These are phyloP conservation scores for Spialia ferax DNA, from an alignment of 2,888 invertebrate species.

Conservation along the genomic window DNA sequence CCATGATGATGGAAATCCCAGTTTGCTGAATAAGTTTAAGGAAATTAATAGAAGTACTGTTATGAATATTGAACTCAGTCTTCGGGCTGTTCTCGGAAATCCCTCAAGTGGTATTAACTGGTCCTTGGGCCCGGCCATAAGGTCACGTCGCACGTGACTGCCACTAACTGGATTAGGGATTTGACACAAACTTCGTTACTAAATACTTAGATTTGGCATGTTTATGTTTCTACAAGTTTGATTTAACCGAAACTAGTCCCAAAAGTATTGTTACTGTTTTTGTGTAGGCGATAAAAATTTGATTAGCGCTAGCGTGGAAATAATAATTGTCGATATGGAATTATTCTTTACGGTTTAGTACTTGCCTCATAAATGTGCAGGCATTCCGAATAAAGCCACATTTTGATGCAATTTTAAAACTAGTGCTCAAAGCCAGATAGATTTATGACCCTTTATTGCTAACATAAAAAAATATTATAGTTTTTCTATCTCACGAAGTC, in stretches of 20 bases:
- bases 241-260: background rate
- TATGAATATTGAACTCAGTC: background rate
- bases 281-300: background rate
- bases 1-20: too few relatives aligned
- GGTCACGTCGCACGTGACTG: constrained; percentile 10
- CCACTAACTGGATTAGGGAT: constrained; percentile 18
- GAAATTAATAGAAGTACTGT: too few relatives aligned
- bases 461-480: too few relatives aligned
- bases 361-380: background rate
- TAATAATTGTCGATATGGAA: background rate
- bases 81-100: background rate
- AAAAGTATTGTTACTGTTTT: background rate
- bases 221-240: background rate
- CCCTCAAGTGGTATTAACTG: constrained; percentile 6
- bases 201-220: constrained; percentile 2
- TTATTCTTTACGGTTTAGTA: background rate
- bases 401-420: too few relatives aligned
- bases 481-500: too few relatives aligned
- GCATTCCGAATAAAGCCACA: too few relatives aligned
- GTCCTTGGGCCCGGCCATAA: background rate
- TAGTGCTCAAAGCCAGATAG: too few relatives aligned
- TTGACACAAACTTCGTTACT: constrained; percentile 21
- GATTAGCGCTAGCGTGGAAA: background rate
- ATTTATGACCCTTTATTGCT: too few relatives aligned
- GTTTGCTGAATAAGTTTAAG: too few relatives aligned